Conservation (phyloP, 2,888 invertebrate genomes). For the Agrypnus murinus region DNA sequence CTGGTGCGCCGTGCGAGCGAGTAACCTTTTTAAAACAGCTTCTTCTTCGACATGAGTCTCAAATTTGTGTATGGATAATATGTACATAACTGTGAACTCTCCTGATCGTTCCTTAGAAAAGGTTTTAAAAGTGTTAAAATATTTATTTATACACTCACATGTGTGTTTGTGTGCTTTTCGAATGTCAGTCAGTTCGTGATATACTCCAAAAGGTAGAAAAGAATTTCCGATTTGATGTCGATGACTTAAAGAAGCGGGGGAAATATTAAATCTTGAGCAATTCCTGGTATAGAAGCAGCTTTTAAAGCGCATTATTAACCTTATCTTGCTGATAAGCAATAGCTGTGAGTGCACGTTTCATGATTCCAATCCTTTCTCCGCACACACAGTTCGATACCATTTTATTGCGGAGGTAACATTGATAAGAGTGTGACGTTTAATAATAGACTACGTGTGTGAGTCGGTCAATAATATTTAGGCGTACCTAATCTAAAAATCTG, state of each 20-base stretch:
- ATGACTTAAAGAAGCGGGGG: background rate
- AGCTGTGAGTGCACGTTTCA: conserved; percentile 34
- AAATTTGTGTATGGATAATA: conserved; percentile 33
- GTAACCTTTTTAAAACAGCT: background rate
- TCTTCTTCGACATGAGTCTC: conserved; percentile 22
- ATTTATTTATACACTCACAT: conserved; percentile 43
- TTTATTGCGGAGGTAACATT: conserved; percentile 40
- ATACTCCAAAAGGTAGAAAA: conserved; percentile 32
- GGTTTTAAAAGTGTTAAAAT: conserved; percentile 23
- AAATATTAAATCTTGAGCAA: conserved; percentile 11
- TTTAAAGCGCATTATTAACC: conserved; percentile 23
- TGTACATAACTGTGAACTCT: conserved; percentile 34
- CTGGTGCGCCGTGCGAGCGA: background rate
- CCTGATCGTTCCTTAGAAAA: conserved; percentile 12
- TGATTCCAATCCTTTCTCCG: conserved; percentile 25
- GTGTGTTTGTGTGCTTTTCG: no score
- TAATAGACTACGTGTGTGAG: conserved; percentile 27
- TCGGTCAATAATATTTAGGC: background rate
- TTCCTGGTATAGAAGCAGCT: background rate
- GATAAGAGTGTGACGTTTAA: conserved; percentile 39
- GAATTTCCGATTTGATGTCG: conserved; percentile 33
- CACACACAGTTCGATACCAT: background rate
- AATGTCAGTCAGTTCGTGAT: conserved; percentile 5
- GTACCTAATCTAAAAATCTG: no score
- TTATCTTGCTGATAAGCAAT: conserved; percentile 37